Evolutionary conservation across 1,140 invertebrate genomes (phyloP).

Genomic region (Papilio helenus): DNA sequence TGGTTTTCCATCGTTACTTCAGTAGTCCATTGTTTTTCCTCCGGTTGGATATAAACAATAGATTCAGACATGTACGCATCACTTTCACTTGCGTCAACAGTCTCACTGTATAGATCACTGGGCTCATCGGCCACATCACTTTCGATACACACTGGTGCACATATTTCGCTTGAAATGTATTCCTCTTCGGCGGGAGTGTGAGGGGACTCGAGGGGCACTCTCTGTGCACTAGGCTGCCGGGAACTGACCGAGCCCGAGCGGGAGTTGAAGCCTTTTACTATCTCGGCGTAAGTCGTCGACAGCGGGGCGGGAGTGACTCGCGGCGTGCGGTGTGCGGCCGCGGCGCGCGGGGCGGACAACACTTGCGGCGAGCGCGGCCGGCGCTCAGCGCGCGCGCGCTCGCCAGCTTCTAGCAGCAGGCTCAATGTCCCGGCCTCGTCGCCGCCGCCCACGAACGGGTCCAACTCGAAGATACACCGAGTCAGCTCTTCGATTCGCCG

Average conservation of each 20-base stretch:
- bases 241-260: constrained; percentile 63
- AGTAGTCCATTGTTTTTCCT: neutral
- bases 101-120: constrained; percentile 33
- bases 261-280: constrained; percentile 85
- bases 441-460: constrained; percentile 83
- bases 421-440: constrained; percentile 64
- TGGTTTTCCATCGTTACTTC: neutral
- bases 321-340: constrained; percentile 87
- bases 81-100: constrained; percentile 34
- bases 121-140: constrained; percentile 37
- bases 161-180: neutral
- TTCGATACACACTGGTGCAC: constrained; percentile 26
- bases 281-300: constrained; percentile 90
- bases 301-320: constrained; percentile 88
- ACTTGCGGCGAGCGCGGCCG: constrained; percentile 61
- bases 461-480: constrained; percentile 87
- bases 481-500: constrained; percentile 87
- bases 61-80: constrained; percentile 18
- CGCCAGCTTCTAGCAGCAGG: constrained; percentile 72
- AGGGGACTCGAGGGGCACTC: constrained; percentile 39
- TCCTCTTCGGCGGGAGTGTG: constrained; percentile 28
- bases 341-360: constrained; percentile 70
- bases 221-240: constrained; percentile 54
- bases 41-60: neutral
- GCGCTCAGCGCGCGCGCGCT: constrained; percentile 66